Percentiles rank a stretch among this genome's conserved stretches.
Evolutionary conservation across 92 coral and sea anemone species (phyloP).

Genomic region (Umimayanthus kanabou): DNA sequence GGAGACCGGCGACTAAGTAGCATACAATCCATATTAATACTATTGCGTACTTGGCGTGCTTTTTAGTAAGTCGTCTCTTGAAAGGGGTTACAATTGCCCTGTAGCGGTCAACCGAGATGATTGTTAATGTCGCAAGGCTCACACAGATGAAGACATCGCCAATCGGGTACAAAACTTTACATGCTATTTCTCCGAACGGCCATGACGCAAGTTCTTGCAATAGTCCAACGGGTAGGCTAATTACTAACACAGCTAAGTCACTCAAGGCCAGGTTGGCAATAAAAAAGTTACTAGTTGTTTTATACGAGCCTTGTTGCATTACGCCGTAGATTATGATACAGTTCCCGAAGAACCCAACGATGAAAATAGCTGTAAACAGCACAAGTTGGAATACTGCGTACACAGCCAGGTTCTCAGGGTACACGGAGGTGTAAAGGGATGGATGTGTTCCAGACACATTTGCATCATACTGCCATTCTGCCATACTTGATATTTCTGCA

Average conservation of each 20-base stretch:
- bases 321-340: constrained; percentile 94
- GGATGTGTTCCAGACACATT: constrained; percentile 22
- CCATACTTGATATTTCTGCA: neutral
- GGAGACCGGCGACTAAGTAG: constrained; percentile 66
- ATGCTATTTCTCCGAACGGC: constrained; percentile 98
- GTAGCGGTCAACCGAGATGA: constrained; percentile 88
- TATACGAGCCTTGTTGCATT: constrained; percentile 85
- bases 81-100: constrained; percentile 92
- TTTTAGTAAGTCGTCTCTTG: constrained; percentile 81
- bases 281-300: constrained; percentile 87
- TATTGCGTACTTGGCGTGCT: constrained; percentile 80
- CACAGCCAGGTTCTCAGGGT: constrained; percentile 60
- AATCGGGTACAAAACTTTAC: constrained; percentile 88
- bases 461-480: neutral
- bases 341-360: constrained; percentile 95
- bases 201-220: constrained; percentile 91
- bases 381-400: constrained; percentile 84
- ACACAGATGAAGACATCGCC: constrained; percentile 95
- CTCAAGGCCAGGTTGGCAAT: constrained; percentile 93
- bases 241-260: constrained; percentile 88
- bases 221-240: constrained; percentile 85
- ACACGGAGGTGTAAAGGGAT: constrained; percentile 31
- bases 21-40: constrained; percentile 83
- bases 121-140: constrained; percentile 86
- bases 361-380: constrained; percentile 77